Evolutionary conservation across 2,888 invertebrate species (phyloP).

Genomic region (Lampropteryx suffumata): DNA sequence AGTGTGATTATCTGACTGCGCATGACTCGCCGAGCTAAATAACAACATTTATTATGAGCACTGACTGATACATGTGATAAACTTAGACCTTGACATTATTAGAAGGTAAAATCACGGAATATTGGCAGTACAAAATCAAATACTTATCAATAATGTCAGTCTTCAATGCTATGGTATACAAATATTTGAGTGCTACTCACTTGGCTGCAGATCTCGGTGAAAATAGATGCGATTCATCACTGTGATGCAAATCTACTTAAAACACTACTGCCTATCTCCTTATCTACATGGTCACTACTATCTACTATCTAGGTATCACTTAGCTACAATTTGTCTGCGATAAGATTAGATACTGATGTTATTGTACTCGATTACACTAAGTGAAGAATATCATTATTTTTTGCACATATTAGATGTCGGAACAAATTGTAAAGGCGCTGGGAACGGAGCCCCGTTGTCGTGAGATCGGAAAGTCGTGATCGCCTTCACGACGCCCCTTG

Average conservation of each 20-base stretch:
- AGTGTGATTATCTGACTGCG: constrained; percentile 20
- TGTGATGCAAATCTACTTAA: constrained; percentile 6
- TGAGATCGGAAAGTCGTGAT: constrained; percentile 73
- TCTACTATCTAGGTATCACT: constrained; percentile 21
- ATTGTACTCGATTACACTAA: constrained; percentile 27
- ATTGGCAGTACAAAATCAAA: not conserved
- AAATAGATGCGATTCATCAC: constrained; percentile 1
- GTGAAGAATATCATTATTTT: constrained; percentile 39
- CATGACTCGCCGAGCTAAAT: constrained; percentile 19
- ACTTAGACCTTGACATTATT: constrained; percentile 23
- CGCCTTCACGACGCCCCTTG: constrained; percentile 63
- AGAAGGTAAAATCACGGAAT: constrained; percentile 8
- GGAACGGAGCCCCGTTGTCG: constrained; percentile 52
- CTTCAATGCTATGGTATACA: constrained; percentile 11
- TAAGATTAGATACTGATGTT: constrained; percentile 35
- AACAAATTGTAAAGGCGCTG: constrained; percentile 62
- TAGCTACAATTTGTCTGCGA: constrained; percentile 30
- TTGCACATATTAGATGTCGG: constrained; percentile 48
- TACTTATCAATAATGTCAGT: not conserved
- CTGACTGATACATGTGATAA: constrained; percentile 18
- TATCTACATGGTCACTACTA: constrained; percentile 23
- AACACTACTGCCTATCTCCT: constrained; percentile 20
- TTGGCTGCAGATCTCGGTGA: not conserved
- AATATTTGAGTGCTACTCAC: constrained; percentile 7
- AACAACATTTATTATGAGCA: constrained; percentile 13